Percentiles rank a stretch among this genome's conserved stretches.
phyloP scores from a whole-genome alignment of 2,888 invertebrate genomes.

The Drosophila cognata region DNA sequence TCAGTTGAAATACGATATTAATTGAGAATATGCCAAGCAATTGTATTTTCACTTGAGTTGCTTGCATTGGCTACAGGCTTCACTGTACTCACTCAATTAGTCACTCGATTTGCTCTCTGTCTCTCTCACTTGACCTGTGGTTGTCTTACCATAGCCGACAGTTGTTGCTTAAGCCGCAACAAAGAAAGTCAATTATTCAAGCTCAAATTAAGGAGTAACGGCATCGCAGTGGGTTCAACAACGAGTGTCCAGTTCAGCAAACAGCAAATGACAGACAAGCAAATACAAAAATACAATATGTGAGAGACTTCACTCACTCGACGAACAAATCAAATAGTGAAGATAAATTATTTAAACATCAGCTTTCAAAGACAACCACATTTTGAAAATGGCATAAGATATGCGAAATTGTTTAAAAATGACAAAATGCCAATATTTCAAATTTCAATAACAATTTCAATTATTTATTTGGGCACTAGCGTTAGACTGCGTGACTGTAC shows the following conservation, averaged over 20 bases:
- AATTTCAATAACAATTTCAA: not conserved
- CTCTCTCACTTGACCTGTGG: conserved; percentile 10
- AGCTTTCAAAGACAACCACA: not conserved
- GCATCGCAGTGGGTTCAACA: not conserved
- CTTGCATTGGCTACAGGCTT: conserved; percentile 8
- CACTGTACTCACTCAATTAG: conserved; percentile 40
- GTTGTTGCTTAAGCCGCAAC: conserved; percentile 44
- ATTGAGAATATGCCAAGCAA: conserved; percentile 26
- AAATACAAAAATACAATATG: not conserved
- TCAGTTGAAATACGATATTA: conserved; percentile 25
- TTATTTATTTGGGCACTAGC: not conserved
- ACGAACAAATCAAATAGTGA: not conserved
- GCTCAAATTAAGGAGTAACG: conserved; percentile 9
- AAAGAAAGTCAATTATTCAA: conserved; percentile 55
- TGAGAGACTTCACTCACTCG: not conserved
- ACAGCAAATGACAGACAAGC: not conserved
- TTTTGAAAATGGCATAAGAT: not conserved
- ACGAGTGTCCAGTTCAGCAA: not conserved
- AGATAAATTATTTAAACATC: not conserved
- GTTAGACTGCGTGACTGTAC: not conserved
- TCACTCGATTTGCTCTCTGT: conserved; percentile 27
- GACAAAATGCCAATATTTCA: not conserved
- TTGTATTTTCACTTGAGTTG: conserved; percentile 13
- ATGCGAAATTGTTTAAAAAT: not conserved
- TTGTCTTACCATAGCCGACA: conserved; percentile 16